Evolutionary conservation across 2,888 invertebrate species (phyloP), one percentile per base, ranked within the genome.

Genomic region (Dendrolimus pini): DNA sequence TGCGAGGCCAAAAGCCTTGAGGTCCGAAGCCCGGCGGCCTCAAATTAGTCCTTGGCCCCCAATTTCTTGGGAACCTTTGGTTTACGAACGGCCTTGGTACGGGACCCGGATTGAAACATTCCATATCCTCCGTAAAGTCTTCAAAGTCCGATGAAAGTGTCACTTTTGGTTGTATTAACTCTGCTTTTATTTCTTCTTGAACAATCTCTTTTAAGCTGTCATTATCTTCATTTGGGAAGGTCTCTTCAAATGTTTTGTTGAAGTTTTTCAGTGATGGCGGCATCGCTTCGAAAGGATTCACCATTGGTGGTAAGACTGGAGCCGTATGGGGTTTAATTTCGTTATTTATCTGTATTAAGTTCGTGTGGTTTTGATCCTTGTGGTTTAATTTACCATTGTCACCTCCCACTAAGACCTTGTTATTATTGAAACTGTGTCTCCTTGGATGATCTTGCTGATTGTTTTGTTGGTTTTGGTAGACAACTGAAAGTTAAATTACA

Each of bases 381-480:
- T 74, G 76, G 14, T 73, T 69, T 0, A 67, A 73, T 60, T 78
- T 82, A 0, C 80, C 83, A 60, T 81, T 79, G 65, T 84, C 79
- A 3, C 86, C 87, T 1, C 89, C 89, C 0, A 88, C 87, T 13
- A 92, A 56, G 0, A 90, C 85, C 64, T 89, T 89, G 70, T 90
- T 90, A 69, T 89, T 90, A 73, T 85, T 88, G 77, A 85, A 89
- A 54, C 80, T 83, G 56, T 76, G 77, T 7, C 87, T 71, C 0
- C 85, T 66, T 55, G 94, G 94, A 55, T 95, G 69, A 0, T 81
- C 95, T 10, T 56, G 7, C 54, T 68, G 66, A 67, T 94, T 69
- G 7, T 72, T 75, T 10, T 64, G 71, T 30, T 94, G 70, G 18
- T 56, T 72, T 41, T 74, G 67, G 64, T 85, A 89, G 74, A 86